These are phyloP conservation scores for Lasioglossum marginatum DNA, from an alignment of 2,888 invertebrate species.

Conservation along the genomic window DNA sequence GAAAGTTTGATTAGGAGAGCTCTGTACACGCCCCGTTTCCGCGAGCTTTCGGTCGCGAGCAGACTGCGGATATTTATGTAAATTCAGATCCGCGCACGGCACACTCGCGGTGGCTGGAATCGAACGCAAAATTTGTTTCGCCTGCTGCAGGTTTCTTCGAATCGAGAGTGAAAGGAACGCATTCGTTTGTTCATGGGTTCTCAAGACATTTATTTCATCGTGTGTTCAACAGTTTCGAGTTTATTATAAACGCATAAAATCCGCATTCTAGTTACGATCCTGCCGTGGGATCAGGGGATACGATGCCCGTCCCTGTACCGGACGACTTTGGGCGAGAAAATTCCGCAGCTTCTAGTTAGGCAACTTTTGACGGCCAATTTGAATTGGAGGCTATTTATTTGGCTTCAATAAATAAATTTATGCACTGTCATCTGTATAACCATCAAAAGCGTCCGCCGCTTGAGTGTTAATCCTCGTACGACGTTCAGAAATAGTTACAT, in stretches of 20 bases:
- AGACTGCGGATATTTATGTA: conserved; percentile 12
- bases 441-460: no score
- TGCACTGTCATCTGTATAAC: no score
- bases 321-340: conserved; percentile 34
- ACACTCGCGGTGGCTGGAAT: background rate
- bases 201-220: background rate
- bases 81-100: background rate
- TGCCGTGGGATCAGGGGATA: conserved; percentile 3
- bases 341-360: background rate
- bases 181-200: background rate
- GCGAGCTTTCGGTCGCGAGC: conserved; percentile 17
- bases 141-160: background rate
- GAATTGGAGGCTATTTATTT: no score
- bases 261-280: background rate
- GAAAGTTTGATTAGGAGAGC: conserved; percentile 27
- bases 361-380: no score
- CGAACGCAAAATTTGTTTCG: background rate
- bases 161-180: background rate
- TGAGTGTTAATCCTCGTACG: background rate
- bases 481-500: background rate
- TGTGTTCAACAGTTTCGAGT: background rate
- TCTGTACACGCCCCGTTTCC: conserved; percentile 40
- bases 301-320: conserved; percentile 58
- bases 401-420: no score
- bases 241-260: conserved; percentile 9